Evolutionary conservation across 92 coral and sea anemone genomes (phyloP), one percentile per base, ranked within the genome.

Genomic region (Bergia puertoricense): DNA sequence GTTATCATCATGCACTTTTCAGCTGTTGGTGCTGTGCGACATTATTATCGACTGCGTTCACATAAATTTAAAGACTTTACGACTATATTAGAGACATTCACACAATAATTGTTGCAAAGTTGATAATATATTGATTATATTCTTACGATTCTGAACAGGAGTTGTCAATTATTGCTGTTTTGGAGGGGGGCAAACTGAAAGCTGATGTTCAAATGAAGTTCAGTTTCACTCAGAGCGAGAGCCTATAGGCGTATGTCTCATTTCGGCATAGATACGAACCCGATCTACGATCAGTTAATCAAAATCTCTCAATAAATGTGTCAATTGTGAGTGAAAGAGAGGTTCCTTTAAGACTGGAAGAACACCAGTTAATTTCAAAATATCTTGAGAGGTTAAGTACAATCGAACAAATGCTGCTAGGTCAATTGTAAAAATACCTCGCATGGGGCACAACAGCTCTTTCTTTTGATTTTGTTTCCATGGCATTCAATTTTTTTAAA

Each of bases 1-100:
- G 42, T 42, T 38, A 65, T 78, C 48, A 50, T 79, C 30, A 74
- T 74, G 80, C 80, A 76, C 80, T 51, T 76, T 72, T 45, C 43
- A 84, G 44, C 3, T 23, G 40, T 79, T 84, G 50, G 44, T 13
- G 77, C 71, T 42, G 77, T 67, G 86, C 40, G 56, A 18, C 23
- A 23, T 11, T 57, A n/a, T 40, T 42, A 41, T 41, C 41, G 3
- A 62, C 14, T 83, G 23, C 30, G 77, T 43, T 84, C 78, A 69
- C 79, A 69, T 46, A 71, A 81, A 18, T 39, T 84, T 7, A 75
- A 43, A 46, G 23, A 44, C 4, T 54, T 80, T 39, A 6, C 18
- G 16, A 14, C 43, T 23, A 11, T 73, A 11, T 10, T 10, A 73
- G 6, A 23, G 22, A 62, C 69, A 3, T 16, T 62, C 69, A 62